Base-by-base conservation (phyloP, 2,888 invertebrate genomes). In the Parnassius apollo region DNA sequence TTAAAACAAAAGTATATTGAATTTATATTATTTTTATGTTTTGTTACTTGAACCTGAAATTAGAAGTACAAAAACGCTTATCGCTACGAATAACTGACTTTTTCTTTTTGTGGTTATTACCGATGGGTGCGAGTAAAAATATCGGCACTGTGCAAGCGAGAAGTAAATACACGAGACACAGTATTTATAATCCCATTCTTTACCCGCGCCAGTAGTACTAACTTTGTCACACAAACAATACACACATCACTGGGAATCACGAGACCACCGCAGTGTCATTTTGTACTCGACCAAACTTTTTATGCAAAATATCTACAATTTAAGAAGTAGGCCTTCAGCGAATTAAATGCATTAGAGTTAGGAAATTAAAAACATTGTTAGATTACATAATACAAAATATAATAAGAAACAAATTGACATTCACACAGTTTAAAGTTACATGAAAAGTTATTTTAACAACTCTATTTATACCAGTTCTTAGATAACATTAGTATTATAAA, bases 261-360 rank as follows among this genome's bases (percentile, higher is more conserved):
- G 71, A 71, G 74, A 66, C 65, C 64, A 49, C 64, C 64, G 68
- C 72, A 72, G 69, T 71, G 67, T 71, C 68, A 64, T 68, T 83
- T 78, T 81, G 81, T 82, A 84, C 82, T 81, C 53, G 48, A 60
- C 74, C 71, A 69, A 73, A 72, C n/a, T 59, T 67, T 73, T 69
- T 71, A 76, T 76, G 76, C 71, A 78, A 75, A 75, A 78, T 82
- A 83, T 85, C 80, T 82, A 84, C 84, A 85, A 73, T 74, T 74
- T 74, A 64, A 74, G 69, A 79, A 73, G 75, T 85, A 88, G 88
- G 86, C 87, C 85, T 74, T 85, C 76, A 83, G 80, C 49, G 9
- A 49, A 81, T 87, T 88, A 88, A 89, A 89, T 88, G 89, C 88
- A 80, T 71, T 66, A 66, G 69, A 69, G 66, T 71, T 71, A 73